Conservation (phyloP, 2,888 invertebrate genomes). For the Teleiodes luculella region DNA sequence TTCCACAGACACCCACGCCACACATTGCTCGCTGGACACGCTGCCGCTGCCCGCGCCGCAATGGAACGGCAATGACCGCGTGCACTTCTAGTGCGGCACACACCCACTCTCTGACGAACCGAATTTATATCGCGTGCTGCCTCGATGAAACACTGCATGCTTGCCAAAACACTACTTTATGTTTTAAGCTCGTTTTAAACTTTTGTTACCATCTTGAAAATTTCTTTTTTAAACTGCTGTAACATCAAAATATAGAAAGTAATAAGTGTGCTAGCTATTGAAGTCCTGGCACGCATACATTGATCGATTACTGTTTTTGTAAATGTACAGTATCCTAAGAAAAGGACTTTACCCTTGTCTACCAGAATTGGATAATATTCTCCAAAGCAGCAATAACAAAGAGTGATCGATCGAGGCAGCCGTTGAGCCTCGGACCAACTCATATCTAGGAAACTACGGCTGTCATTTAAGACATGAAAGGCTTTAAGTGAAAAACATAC, state of each 20-base stretch:
- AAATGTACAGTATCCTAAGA: background rate
- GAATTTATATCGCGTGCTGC: background rate
- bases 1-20: conserved; percentile 27
- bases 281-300: background rate
- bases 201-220: too few species aligned
- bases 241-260: too few species aligned
- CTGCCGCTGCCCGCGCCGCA: conserved; percentile 30
- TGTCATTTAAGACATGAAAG: background rate
- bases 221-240: too few species aligned
- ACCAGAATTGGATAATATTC: background rate
- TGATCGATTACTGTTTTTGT: background rate
- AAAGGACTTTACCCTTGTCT: background rate
- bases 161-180: too few species aligned
- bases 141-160: background rate
- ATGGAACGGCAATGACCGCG: conserved; percentile 47
- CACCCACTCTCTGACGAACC: background rate
- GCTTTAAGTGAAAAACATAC: background rate
- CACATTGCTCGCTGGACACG: conserved; percentile 20
- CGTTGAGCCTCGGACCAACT: background rate
- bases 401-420: background rate
- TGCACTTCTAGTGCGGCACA: conserved; percentile 38
- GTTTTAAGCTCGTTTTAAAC: too few species aligned
- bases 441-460: background rate
- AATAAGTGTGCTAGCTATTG: too few species aligned
- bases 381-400: background rate